These are phyloP conservation scores for Trissonchulus sp. DNA, from an alignment of 2,888 invertebrate species.

Conservation along the genomic window DNA sequence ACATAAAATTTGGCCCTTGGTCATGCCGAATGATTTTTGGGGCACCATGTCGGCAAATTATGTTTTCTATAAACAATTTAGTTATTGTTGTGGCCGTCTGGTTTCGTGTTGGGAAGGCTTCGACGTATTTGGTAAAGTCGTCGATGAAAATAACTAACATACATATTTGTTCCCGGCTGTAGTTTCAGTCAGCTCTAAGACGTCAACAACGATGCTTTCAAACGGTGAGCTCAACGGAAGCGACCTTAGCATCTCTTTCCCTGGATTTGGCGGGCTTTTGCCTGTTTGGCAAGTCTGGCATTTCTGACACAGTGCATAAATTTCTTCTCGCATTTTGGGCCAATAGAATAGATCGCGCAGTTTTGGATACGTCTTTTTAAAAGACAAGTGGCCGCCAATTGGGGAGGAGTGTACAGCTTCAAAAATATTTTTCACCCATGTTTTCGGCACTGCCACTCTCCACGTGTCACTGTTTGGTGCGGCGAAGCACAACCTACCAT, in stretches of 20 bases:
- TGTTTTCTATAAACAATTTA: not conserved
- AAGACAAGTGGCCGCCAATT: not conserved
- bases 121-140: slow-evolving; percentile 37
- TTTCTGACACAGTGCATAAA: not conserved
- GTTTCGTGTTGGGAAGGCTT: slow-evolving; percentile 45
- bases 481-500: too few species aligned
- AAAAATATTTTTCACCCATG: not conserved
- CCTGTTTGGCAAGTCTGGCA: slow-evolving; percentile 10
- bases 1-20: slow-evolving; percentile 13
- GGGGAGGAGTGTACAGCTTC: not conserved
- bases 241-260: not conserved
- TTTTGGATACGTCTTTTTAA: not conserved
- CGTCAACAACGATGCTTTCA: too few species aligned
- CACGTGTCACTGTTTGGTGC: too few species aligned
- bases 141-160: slow-evolving; percentile 33
- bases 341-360: not conserved
- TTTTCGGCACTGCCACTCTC: not conserved
- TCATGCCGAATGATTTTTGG: not conserved
- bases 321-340: slow-evolving; percentile 5
- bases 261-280: not conserved
- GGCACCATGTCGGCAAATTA: slow-evolving; percentile 1
- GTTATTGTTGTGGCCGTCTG: slow-evolving; percentile 46
- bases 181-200: not conserved
- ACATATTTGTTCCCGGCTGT: not conserved
- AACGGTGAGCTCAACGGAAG: not conserved